Evolutionary conservation across 2,888 invertebrate species (phyloP).

Genomic region (Dryobotodes eremita): DNA sequence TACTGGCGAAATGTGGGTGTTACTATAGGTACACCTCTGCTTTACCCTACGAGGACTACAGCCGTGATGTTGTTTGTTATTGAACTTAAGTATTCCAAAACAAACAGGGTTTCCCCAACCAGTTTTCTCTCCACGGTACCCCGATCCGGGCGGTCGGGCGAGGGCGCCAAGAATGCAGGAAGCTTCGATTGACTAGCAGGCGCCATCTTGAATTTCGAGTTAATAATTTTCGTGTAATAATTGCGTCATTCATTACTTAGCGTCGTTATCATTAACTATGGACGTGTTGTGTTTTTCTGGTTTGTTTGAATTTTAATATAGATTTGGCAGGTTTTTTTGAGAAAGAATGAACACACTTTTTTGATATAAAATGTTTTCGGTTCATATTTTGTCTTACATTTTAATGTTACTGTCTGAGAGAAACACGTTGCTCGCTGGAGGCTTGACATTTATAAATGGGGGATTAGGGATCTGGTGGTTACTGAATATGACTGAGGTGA

Average conservation of each 20-base stretch:
- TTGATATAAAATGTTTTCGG: not conserved
- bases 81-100: not conserved
- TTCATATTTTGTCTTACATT: not conserved
- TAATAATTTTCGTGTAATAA: constrained; percentile 63
- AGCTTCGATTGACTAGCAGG: constrained; percentile 81
- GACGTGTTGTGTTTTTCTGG: constrained; percentile 35
- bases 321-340: not conserved
- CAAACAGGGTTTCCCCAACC: not conserved
- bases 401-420: too few relatives aligned
- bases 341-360: not conserved
- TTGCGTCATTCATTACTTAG: constrained; percentile 55
- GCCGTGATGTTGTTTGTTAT: not conserved
- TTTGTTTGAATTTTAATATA: not conserved
- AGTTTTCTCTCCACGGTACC: constrained; percentile 53
- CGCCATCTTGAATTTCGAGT: constrained; percentile 71
- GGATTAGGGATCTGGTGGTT: too few relatives aligned
- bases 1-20: too few relatives aligned
- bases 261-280: constrained; percentile 56
- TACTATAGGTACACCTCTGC: not conserved
- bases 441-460: too few relatives aligned
- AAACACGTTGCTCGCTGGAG: too few relatives aligned
- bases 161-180: constrained; percentile 87
- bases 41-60: not conserved
- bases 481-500: too few relatives aligned
- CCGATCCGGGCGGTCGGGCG: constrained; percentile 56